Evolutionary conservation across 2,888 invertebrate species (phyloP), one percentile per base, ranked within the genome.

Genomic region (Scelioninae gen. 2): DNA sequence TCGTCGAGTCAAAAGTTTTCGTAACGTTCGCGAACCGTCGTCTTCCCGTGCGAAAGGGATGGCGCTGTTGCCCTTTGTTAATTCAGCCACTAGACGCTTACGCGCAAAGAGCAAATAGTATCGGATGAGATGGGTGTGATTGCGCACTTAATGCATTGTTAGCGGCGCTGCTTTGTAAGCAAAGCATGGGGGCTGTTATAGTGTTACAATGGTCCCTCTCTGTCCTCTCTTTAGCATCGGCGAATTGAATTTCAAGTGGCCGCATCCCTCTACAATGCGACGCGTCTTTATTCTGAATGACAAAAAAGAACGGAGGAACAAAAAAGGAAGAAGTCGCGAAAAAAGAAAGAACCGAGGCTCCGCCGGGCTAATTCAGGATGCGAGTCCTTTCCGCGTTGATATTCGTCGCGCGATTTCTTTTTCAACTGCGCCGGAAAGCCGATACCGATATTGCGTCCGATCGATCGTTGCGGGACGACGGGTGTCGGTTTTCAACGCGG

Each of bases 71-170:
- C 73, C 78, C 75, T 79, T 81, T 80, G 80, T 83, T 81, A 84
- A 83, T 83, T 82, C 83, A 82, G 77, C 78, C 78, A 81, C 79
- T 79, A 80, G 79, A 81, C 80, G 80, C 82, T 83, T 81, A 80
- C 76, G 80, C 81, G 84, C 80, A 85, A 84, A 85, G 84, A 84
- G 86, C 85, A 86, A 86, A 86, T 85, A 85, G 84, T 86, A 86
- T 86, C 86, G 85, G 86, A 86, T 85, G 85, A 86, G 86, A 86
- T 86, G 85, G 86, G 83, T 84, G 86, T 85, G 86, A 86, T 86
- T 86, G 86, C 85, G 86, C 86, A 86, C 86, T 86, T 85, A 84
- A 85, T 86, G 85, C 82, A 86, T 86, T 86, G 86, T 86, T 83
- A 83, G 82, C 72, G 76, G 78, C 71, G 78, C 74, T 78, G 81